These are phyloP conservation scores for Mohoua ochrocephala DNA, from an alignment of 2,113 vertebrate species.

Conservation along the genomic window DNA sequence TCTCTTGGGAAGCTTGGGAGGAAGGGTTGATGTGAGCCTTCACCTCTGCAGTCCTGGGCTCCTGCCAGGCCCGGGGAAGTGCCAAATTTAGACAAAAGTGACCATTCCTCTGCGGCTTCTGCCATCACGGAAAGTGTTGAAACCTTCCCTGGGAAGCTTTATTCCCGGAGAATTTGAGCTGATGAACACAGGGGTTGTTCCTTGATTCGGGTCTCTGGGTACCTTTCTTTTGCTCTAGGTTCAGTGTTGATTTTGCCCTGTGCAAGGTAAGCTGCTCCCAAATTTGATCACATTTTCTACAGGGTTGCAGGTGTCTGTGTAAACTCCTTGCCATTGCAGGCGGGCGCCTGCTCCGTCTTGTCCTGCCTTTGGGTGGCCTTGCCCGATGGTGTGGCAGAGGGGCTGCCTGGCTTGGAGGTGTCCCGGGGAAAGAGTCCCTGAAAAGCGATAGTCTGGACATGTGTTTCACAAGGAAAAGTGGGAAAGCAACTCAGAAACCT, in stretches of 20 bases:
- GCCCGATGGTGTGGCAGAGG: fast-evolving
- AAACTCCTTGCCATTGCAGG: background rate
- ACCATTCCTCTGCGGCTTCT: background rate
- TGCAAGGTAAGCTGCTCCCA: background rate
- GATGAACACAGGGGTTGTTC: background rate
- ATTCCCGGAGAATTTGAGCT: background rate
- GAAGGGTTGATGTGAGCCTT: background rate
- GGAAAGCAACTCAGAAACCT: background rate
- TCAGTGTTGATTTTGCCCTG: background rate
- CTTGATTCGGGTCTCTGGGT: background rate
- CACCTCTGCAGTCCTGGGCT: background rate
- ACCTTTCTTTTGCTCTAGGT: background rate
- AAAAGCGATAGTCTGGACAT: background rate
- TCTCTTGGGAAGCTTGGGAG: background rate
- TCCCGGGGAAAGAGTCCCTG: background rate
- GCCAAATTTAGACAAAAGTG: background rate
- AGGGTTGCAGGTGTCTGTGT: background rate
- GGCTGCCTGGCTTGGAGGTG: background rate
- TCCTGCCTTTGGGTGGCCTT: background rate
- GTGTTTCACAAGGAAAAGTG: background rate
- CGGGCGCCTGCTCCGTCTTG: fast-evolving
- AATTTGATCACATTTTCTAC: background rate
- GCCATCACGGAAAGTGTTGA: background rate
- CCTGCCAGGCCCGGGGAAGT: background rate
- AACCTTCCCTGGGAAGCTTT: background rate